Evolutionary conservation across 2,888 invertebrate species (phyloP), one percentile per base, ranked within the genome.

Genomic region (Sphaerophoria rueppellii): DNA sequence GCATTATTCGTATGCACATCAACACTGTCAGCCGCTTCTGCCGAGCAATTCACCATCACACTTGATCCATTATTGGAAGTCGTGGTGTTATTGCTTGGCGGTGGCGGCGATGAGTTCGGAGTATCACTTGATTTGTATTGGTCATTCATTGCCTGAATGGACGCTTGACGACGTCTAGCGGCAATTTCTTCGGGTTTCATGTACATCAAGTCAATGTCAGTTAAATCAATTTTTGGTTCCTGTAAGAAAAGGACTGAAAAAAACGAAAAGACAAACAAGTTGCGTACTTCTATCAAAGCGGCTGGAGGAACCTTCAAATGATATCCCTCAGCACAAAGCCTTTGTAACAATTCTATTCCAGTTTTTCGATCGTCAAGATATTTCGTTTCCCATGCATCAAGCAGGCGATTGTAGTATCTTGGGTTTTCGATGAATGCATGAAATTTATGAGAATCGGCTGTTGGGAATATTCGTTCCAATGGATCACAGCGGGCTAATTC

Each of bases 321-420:
- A 89, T 95, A 93, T 90, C 95, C 95, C 88, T 95, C 93, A 86
- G 93, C 93, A 90, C 96, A 96, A 87, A 95, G 92, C 82, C 92
- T 92, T 87, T 94, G 93, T 43, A 96, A 92, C 48, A 94, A 89
- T 75, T 93, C 92, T 87, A 95, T 92, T n/a, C 95, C 92, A 14
- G 87, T 86, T 0, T 89, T 88, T 6, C 92, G 90, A 87, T 97
- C 93, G 88, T 95, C 93, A 4, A 87, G 87, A 90, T 96, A 98
- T 87, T 95, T 94, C 34, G 93, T 91, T 91, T 98, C 97, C 98
- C 98, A 99, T 5, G 98, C 97, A 91, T 98, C 97, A 89, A 98
- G 94, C 82, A 99, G 93, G 82, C 97, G 94, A 92, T 98, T 98
- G 91, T 98, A 98, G 92, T 99, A 99, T 12, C 98, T 93, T 0